phyloP scores from a whole-genome alignment of 2,113 vertebrate species.

The Pelobates fuscus region DNA sequence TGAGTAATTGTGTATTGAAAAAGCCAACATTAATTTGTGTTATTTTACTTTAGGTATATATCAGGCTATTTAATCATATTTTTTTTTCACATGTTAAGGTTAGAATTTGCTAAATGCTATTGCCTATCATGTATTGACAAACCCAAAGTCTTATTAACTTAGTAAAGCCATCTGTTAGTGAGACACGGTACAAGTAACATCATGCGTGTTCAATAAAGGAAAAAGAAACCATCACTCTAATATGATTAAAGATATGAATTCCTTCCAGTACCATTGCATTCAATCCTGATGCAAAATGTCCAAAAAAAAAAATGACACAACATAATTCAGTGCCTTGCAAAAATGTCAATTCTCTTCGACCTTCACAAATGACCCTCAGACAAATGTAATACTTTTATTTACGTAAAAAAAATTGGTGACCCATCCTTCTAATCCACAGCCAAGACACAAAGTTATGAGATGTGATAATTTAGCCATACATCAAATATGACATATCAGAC shows the following conservation, averaged over 20 bases:
- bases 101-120: no score
- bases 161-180: no score
- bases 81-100: no score
- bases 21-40: no score
- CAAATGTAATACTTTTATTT: background rate
- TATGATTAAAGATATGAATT: constrained; percentile 7
- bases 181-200: no score
- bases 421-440: background rate
- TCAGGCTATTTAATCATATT: no score
- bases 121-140: no score
- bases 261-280: no score
- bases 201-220: background rate
- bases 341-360: constrained; percentile 5
- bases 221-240: background rate
- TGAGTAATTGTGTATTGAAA: no score
- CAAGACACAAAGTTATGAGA: background rate
- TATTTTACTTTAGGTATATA: no score
- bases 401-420: background rate
- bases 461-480: constrained; percentile 18
- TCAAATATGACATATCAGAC: constrained; percentile 17
- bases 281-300: constrained; percentile 23
- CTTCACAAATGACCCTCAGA: constrained; percentile 13
- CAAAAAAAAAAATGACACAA: constrained; percentile 12
- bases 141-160: no score
- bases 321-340: constrained; percentile 5